Evolutionary conservation across 2,888 invertebrate species (phyloP).

Genomic region (Tuberolachnus salignus): DNA sequence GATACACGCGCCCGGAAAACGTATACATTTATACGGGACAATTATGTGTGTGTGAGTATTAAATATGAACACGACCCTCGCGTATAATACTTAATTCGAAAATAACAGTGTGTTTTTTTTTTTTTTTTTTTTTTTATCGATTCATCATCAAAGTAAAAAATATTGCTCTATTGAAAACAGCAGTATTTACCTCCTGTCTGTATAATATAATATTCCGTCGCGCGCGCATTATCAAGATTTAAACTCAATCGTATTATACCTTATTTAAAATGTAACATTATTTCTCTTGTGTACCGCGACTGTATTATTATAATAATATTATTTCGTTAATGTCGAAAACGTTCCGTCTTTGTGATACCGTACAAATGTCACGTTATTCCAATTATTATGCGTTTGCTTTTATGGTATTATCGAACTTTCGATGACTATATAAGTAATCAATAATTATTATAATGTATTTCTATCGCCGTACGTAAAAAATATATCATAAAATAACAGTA

Average conservation of each 20-base stretch:
- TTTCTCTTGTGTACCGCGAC: neutral
- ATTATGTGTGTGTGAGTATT: neutral
- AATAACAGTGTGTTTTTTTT: slow-evolving; percentile 14
- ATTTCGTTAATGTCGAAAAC: neutral
- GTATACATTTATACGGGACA: neutral
- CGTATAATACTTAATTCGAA: slow-evolving; percentile 26
- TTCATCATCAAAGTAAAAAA: slow-evolving; percentile 29
- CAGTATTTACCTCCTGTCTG: neutral
- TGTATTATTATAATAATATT: neutral
- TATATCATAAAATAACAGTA: too few relatives aligned
- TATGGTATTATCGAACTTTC: slow-evolving; percentile 17
- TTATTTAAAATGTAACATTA: neutral
- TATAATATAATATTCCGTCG: too few relatives aligned
- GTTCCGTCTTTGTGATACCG: neutral
- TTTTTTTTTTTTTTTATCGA: slow-evolving; percentile 18
- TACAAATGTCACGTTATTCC: neutral
- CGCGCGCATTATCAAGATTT: slow-evolving; percentile 16
- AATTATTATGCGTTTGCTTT: slow-evolving; percentile 15
- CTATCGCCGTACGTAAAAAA: neutral
- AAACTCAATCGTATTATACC: slow-evolving; percentile 25
- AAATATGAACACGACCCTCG: neutral
- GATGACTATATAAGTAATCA: neutral
- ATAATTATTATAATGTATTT: slow-evolving; percentile 16
- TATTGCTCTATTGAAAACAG: slow-evolving; percentile 16
- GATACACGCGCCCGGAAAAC: neutral